A percentile compares a stretch with the other conserved stretches of the same genome.
These are phyloP conservation scores for Pseudomyrmex sp. DNA, from an alignment of 1,140 invertebrate species.

Conservation along the genomic window DNA sequence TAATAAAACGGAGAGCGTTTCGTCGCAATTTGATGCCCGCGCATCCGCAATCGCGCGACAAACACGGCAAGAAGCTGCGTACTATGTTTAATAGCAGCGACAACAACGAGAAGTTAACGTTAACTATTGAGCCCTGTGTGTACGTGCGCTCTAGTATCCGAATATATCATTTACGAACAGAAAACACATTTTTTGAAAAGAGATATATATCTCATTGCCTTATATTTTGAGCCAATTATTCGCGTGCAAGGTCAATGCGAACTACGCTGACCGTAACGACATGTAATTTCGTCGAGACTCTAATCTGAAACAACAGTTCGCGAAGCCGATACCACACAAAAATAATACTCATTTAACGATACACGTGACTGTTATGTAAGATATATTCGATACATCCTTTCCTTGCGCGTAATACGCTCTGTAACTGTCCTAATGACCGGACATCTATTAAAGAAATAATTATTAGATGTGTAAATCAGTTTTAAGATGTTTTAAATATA, in stretches of 20 bases:
- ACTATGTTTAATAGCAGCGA: background rate
- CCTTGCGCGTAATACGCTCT: too few relatives aligned
- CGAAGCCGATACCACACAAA: background rate
- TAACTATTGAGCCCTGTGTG: background rate
- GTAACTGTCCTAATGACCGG: too few relatives aligned
- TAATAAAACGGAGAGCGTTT: slow-evolving; percentile 11
- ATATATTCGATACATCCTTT: too few relatives aligned
- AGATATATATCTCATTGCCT: too few relatives aligned
- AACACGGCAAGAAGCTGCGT: background rate
- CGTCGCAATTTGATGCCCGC: background rate
- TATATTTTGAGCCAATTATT: too few relatives aligned
- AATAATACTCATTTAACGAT: too few relatives aligned
- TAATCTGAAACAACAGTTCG: background rate
- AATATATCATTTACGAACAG: background rate
- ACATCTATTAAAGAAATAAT: too few relatives aligned
- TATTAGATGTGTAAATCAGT: too few relatives aligned
- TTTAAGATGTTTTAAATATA: too few relatives aligned
- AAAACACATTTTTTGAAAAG: background rate
- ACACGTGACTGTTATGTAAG: too few relatives aligned
- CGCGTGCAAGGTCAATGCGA: background rate
- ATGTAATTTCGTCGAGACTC: background rate
- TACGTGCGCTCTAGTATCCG: background rate
- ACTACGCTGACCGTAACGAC: background rate
- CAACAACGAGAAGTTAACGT: slow-evolving; percentile 6
- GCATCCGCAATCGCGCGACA: background rate